A percentile compares a stretch with the other conserved stretches of the same genome.
Evolutionary conservation across 2,888 invertebrate species (phyloP).

Genomic region (Pterobdella sp.): DNA sequence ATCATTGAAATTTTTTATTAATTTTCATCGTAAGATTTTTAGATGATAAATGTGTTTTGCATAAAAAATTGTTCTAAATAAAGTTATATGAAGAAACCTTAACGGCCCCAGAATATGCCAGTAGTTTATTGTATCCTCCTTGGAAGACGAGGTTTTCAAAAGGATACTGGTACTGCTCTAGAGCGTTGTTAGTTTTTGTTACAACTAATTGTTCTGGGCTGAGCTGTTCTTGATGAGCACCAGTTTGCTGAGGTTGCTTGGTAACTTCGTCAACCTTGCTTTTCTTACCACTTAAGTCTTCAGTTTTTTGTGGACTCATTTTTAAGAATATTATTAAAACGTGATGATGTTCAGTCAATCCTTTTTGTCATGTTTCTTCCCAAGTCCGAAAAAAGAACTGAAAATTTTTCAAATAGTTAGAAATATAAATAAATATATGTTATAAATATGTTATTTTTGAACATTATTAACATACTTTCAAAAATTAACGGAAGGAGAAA

Average conservation of each 20-base stretch:
- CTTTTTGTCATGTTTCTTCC: not conserved
- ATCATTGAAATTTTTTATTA: no score
- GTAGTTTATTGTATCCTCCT: constrained; percentile 43
- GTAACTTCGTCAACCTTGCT: not conserved
- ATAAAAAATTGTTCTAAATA: no score
- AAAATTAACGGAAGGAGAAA: no score
- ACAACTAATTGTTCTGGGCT: not conserved
- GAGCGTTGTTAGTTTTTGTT: not conserved
- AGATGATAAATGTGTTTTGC: no score
- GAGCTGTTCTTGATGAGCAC: not conserved
- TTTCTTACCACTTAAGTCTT: not conserved
- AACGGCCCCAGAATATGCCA: constrained; percentile 44
- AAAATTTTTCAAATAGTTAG: no score
- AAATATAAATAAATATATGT: no score
- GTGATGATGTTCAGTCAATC: not conserved
- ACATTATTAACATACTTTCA: no score
- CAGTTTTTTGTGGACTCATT: constrained; percentile 1
- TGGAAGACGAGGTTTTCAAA: constrained; percentile 45
- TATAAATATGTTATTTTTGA: no score
- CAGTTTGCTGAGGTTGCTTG: not conserved
- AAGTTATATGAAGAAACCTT: constrained; percentile 38
- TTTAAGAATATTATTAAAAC: not conserved
- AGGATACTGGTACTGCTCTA: constrained; percentile 39
- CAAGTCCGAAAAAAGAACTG: not conserved
- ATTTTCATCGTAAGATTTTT: no score